phyloP scores from a whole-genome alignment of 2,888 invertebrate genomes.

The Limnephilus marmoratus region DNA sequence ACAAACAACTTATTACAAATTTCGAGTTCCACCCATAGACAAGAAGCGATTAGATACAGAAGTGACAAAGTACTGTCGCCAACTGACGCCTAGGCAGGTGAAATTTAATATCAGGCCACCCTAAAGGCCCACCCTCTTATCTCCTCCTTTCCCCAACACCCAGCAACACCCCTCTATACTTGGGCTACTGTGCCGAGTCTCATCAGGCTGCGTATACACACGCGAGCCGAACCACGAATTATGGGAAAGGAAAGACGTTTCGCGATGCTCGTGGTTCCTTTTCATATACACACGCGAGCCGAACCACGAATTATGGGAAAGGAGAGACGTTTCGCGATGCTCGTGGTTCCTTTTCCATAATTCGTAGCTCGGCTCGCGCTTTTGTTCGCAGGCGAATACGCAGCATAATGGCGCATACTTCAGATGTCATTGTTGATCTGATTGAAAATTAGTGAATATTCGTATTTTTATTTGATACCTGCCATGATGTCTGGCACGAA shows the following conservation, averaged over 20 bases:
- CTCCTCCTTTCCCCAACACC: conserved; percentile 64
- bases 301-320: too few species aligned
- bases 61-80: conserved; percentile 72
- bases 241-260: too few species aligned
- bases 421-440: conserved; percentile 39
- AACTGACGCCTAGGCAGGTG: conserved; percentile 74
- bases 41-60: conserved; percentile 55
- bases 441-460: conserved; percentile 46
- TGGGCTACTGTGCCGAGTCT: conserved; percentile 47
- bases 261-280: too few species aligned
- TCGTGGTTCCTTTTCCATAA: too few species aligned
- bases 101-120: conserved; percentile 72
- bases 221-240: too few species aligned
- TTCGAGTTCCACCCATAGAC: conserved; percentile 23
- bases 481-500: background rate
- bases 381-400: too few species aligned
- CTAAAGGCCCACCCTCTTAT: conserved; percentile 22
- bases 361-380: too few species aligned
- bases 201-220: conserved; percentile 32
- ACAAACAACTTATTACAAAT: background rate
- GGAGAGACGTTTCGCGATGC: too few species aligned
- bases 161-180: conserved; percentile 36
- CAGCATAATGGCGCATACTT: conserved; percentile 19
- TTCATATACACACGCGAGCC: too few species aligned
- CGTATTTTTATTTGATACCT: conserved; percentile 27